Conservation (phyloP, 92 coral and sea anemone genomes). For the Porites evermanni region DNA sequence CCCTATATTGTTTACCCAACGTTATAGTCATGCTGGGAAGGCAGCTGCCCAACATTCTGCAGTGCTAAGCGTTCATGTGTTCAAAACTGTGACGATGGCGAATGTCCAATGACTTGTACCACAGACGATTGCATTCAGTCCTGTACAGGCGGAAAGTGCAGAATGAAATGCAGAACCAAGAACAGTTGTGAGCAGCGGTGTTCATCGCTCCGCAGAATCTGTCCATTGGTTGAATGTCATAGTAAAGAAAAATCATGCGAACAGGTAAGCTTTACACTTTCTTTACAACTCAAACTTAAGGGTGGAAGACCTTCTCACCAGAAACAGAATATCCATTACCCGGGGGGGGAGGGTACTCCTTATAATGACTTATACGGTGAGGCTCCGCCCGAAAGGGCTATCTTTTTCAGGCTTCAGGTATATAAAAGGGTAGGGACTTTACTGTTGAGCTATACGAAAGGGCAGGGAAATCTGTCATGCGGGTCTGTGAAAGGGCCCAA, state of each 20-base stretch:
- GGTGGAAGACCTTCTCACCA: not conserved
- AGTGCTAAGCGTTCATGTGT: conserved; percentile 33
- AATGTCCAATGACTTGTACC: conserved; percentile 34
- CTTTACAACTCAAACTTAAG: too few species aligned
- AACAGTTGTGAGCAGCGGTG: conserved; percentile 28
- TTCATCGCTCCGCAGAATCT: not conserved
- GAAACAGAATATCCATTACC: not conserved
- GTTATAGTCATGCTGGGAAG: conserved; percentile 31
- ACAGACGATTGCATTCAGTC: conserved; percentile 18
- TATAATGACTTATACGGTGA: too few species aligned
- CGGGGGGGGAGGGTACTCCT: too few species aligned
- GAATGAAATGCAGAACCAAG: conserved; percentile 23
- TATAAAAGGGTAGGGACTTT: too few species aligned
- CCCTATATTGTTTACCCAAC: not conserved
- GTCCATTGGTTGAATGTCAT: conserved; percentile 29
- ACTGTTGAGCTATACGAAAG: too few species aligned
- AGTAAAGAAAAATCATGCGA: conserved; percentile 34
- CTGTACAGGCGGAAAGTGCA: conserved; percentile 21
- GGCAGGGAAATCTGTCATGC: too few species aligned
- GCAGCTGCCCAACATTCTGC: conserved; percentile 29
- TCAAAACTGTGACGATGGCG: conserved; percentile 27
- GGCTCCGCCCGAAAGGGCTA: too few species aligned
- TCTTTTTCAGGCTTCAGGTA: too few species aligned
- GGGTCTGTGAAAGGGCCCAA: not conserved
- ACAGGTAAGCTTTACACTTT: conserved; percentile 19